Conservation (phyloP, 2,797 vertebrate species). For the Huso huso region DNA sequence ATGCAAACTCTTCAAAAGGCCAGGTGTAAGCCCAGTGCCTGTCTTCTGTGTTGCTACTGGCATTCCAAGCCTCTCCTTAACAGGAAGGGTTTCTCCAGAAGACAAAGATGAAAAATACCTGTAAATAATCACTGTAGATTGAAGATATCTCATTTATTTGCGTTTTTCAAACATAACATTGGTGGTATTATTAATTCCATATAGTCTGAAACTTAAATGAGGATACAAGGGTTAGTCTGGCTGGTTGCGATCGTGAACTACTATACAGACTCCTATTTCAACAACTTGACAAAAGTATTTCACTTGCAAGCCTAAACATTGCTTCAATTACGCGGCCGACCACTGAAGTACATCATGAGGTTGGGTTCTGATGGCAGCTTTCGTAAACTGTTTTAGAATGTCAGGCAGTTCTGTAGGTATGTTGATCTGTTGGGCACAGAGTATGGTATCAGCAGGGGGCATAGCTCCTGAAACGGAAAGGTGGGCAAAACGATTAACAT, state of each 20-base stretch:
- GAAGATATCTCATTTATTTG: no score
- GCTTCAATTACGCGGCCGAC: constrained; percentile 74
- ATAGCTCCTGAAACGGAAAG: constrained; percentile 46
- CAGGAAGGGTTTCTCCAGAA: constrained; percentile 69
- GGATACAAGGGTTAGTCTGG: no score
- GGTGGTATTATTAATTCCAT: no score
- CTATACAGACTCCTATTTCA: neutral
- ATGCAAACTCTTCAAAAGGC: constrained; percentile 75
- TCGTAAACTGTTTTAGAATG: constrained; percentile 88
- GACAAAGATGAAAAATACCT: constrained; percentile 82
- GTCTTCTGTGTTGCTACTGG: constrained; percentile 55
- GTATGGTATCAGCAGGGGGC: constrained; percentile 80
- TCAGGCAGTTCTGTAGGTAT: constrained; percentile 79
- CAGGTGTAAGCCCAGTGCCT: constrained; percentile 67
- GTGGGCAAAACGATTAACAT: no score
- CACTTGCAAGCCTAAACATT: constrained; percentile 20
- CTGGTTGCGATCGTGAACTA: no score
- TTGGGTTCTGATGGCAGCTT: constrained; percentile 88
- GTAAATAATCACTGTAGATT: constrained; percentile 2
- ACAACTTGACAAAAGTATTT: constrained; percentile 11
- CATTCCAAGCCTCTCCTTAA: constrained; percentile 72
- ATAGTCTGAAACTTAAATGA: no score
- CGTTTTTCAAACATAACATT: no score
- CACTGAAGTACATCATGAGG: constrained; percentile 80
- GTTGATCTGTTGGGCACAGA: constrained; percentile 86